Conservation (phyloP, 2,797 vertebrate genomes). For the Enteromius viviparus region DNA sequence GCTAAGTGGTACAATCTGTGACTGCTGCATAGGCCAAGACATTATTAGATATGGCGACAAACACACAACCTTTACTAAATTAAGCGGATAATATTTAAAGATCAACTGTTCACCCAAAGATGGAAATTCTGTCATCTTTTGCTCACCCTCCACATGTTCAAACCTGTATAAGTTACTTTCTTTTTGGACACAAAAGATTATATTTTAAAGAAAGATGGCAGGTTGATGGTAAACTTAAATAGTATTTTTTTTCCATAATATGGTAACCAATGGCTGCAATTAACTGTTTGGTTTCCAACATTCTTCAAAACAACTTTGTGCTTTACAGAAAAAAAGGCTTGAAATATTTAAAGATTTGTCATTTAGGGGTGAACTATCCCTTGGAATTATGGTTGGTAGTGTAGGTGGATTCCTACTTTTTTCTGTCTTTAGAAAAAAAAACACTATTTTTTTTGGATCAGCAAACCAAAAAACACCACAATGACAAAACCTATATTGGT, state of each 20-base stretch:
- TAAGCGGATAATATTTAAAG: background rate
- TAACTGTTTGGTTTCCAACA: background rate
- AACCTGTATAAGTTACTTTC: background rate
- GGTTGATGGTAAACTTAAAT: background rate
- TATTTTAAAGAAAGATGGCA: background rate
- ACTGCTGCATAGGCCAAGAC: background rate
- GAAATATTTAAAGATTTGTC: background rate
- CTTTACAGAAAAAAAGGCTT: background rate
- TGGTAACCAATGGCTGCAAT: background rate
- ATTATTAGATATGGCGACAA: background rate
- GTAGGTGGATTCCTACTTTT: background rate
- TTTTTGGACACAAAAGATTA: background rate
- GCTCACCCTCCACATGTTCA: background rate
- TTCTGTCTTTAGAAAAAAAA: too few relatives aligned
- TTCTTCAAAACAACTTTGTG: background rate
- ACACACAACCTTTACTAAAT: background rate
- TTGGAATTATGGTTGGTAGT: background rate
- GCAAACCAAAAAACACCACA: slow-evolving; percentile 8
- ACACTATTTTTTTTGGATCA: background rate
- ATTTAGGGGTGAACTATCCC: background rate
- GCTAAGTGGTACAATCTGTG: slow-evolving; percentile 6
- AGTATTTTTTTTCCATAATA: background rate
- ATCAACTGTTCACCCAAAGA: background rate
- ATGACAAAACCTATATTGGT: slow-evolving; percentile 1
- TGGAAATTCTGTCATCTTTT: background rate